phyloP scores from a whole-genome alignment of 1,140 invertebrate species.

The Scaptodrosophila lebanonensis region DNA sequence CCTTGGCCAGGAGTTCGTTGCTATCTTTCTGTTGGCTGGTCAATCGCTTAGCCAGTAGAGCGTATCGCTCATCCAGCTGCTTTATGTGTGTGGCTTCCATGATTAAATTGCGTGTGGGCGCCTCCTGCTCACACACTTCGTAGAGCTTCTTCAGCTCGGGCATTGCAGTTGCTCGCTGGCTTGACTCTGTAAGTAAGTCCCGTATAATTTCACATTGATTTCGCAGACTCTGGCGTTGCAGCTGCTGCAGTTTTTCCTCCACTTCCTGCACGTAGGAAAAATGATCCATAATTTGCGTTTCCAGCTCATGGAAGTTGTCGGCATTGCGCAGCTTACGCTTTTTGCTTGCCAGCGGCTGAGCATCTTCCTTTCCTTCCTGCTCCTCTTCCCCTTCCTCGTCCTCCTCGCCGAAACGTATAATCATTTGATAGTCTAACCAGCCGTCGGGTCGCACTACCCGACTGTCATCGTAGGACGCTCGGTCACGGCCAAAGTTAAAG shows the following conservation, averaged over 20 bases:
- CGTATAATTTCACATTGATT: slow-evolving; percentile 55
- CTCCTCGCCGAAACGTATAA: slow-evolving; percentile 67
- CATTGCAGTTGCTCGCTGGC: slow-evolving; percentile 7
- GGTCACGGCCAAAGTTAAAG: slow-evolving; percentile 66
- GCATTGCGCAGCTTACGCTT: slow-evolving; percentile 65
- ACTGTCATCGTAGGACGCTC: slow-evolving; percentile 66
- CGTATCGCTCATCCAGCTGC: slow-evolving; percentile 64
- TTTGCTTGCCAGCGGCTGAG: slow-evolving; percentile 50
- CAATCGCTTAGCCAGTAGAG: slow-evolving; percentile 30
- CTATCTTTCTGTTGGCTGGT: slow-evolving; percentile 45
- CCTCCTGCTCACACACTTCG: slow-evolving; percentile 63
- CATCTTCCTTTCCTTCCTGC: not conserved
- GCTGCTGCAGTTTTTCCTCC: slow-evolving; percentile 56
- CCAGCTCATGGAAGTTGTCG: slow-evolving; percentile 57
- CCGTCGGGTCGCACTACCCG: slow-evolving; percentile 63
- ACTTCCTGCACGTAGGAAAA: slow-evolving; percentile 56
- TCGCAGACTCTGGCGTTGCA: slow-evolving; percentile 64
- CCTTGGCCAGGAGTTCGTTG: slow-evolving; percentile 49
- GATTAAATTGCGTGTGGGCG: slow-evolving; percentile 43
- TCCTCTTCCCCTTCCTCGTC: slow-evolving; percentile 39
- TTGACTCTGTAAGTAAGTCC: slow-evolving; percentile 42
- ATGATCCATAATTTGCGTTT: slow-evolving; percentile 55
- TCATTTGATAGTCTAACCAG: slow-evolving; percentile 73
- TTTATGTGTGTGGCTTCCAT: slow-evolving; percentile 61
- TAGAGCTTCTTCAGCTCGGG: slow-evolving; percentile 57